A percentile compares a stretch with the other conserved stretches of the same genome.
Conservation (phyloP, 2,797 vertebrate genomes). For the Halcyon chelicuti region DNA sequence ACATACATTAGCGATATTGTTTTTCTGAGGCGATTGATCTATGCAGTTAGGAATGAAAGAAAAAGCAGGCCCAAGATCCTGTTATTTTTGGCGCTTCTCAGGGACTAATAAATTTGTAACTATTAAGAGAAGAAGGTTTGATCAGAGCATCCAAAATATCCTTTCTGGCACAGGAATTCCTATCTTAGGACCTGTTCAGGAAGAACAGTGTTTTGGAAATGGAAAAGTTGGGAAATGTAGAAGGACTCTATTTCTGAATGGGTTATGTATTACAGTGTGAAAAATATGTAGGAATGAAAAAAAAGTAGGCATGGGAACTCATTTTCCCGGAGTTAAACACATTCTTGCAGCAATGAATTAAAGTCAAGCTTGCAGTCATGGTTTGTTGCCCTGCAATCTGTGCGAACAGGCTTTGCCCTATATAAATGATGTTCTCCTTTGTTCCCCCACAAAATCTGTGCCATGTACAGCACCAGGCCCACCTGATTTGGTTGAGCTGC, state of each 20-base stretch:
- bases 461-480: background rate
- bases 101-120: background rate
- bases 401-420: background rate
- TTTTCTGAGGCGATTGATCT: background rate
- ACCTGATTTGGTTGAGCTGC: background rate
- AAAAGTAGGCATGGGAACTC: background rate
- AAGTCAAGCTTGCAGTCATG: background rate
- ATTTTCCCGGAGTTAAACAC: background rate
- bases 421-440: background rate
- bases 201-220: background rate
- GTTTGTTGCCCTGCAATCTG: background rate
- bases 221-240: background rate
- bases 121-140: background rate
- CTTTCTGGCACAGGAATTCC: background rate
- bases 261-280: background rate
- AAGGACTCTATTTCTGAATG: background rate
- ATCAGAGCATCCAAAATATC: background rate
- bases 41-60: background rate
- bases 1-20: background rate
- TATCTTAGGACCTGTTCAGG: background rate
- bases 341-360: background rate
- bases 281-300: background rate
- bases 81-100: background rate
- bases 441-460: background rate
- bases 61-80: background rate